These are phyloP conservation scores for Amphipyra berbera DNA, from an alignment of 2,888 invertebrate genomes.

Conservation along the genomic window DNA sequence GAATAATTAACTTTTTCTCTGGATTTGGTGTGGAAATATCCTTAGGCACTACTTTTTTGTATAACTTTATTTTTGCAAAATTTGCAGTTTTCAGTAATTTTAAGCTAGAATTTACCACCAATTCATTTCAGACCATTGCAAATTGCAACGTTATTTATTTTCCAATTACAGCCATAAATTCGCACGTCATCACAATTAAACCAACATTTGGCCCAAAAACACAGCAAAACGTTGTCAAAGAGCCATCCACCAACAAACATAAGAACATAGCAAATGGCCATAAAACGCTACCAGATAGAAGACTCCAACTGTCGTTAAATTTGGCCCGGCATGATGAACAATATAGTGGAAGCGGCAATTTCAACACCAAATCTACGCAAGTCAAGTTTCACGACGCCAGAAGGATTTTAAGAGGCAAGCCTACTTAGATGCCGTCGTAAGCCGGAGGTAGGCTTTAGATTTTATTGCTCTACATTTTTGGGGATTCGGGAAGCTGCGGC, in stretches of 20 bases:
- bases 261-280: background rate
- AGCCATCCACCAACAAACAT: background rate
- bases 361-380: conserved; percentile 42
- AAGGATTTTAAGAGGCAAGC: conserved; percentile 62
- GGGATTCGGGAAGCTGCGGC: conserved; percentile 39
- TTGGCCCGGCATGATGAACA: conserved; percentile 51
- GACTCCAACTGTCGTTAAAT: conserved; percentile 46
- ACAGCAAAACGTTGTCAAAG: background rate
- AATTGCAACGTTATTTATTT: conserved; percentile 4
- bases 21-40: conserved; percentile 30
- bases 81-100: conserved; percentile 23
- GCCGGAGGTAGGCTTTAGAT: conserved; percentile 60
- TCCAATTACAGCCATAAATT: background rate
- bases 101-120: conserved; percentile 6
- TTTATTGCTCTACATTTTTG: conserved; percentile 66
- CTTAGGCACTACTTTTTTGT: conserved; percentile 9
- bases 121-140: conserved; percentile 12
- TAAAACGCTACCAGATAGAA: conserved; percentile 43
- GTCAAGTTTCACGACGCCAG: conserved; percentile 50
- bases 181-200: background rate
- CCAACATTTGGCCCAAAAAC: conserved; percentile 6
- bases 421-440: conserved; percentile 66
- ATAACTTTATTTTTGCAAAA: conserved; percentile 36
- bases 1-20: conserved; percentile 37
- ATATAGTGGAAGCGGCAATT: conserved; percentile 55